Evolutionary conservation across 2,888 invertebrate genomes (phyloP).

Genomic region (Vandiemenella viatica): DNA sequence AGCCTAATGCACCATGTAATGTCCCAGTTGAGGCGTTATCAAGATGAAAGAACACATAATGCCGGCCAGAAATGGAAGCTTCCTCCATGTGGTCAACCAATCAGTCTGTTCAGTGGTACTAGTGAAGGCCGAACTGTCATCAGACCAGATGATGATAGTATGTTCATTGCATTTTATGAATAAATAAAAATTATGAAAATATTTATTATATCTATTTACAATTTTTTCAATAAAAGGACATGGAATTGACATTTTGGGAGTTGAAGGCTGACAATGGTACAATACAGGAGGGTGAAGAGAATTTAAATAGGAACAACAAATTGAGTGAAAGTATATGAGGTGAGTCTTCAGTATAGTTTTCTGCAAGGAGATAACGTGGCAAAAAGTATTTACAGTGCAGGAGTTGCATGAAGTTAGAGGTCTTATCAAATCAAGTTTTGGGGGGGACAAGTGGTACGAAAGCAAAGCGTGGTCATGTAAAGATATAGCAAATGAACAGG

Average conservation of each 20-base stretch:
- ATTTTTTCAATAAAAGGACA: not conserved
- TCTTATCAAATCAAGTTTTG: too few species aligned
- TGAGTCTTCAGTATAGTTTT: too few species aligned
- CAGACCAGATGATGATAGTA: constrained; percentile 50
- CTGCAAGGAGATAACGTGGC: too few species aligned
- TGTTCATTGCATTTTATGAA: constrained; percentile 23
- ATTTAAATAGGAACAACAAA: too few species aligned
- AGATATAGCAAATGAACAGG: too few species aligned
- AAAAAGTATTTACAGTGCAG: too few species aligned
- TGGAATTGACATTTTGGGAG: not conserved
- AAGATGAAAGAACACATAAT: constrained; percentile 40
- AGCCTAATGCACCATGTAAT: constrained; percentile 52
- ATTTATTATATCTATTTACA: too few species aligned
- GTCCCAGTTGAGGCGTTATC: constrained; percentile 44
- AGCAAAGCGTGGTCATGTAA: too few species aligned
- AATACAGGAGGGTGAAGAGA: too few species aligned
- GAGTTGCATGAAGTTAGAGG: too few species aligned
- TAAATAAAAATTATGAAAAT: not conserved
- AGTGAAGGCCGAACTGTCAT: constrained; percentile 35
- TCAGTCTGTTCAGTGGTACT: constrained; percentile 40
- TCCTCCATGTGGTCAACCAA: constrained; percentile 52
- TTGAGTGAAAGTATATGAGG: too few species aligned
- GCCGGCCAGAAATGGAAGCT: constrained; percentile 53
- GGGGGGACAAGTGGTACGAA: too few species aligned
- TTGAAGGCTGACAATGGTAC: not conserved